Evolutionary conservation across 2,797 vertebrate species (phyloP).

Genomic region (Myiotriccus ornatus): DNA sequence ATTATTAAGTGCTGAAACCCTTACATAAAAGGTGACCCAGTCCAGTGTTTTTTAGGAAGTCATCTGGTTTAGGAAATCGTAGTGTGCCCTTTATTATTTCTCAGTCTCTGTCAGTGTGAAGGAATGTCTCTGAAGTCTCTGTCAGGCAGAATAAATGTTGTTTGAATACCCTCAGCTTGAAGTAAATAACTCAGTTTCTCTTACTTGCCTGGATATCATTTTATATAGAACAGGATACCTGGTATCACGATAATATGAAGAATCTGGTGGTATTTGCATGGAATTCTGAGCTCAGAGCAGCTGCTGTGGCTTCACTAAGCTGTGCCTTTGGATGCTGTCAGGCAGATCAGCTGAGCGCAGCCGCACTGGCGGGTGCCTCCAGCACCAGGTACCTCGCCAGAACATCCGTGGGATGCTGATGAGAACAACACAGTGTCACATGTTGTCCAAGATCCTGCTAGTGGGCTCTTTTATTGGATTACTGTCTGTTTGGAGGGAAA

Average conservation of each 20-base stretch:
- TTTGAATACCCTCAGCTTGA: neutral
- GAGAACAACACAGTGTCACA: neutral
- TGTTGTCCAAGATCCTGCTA: neutral
- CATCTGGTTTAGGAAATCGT: neutral
- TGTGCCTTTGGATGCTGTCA: neutral
- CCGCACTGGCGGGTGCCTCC: rapidly evolving
- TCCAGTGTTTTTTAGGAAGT: neutral
- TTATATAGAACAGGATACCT: neutral
- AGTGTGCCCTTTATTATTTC: neutral
- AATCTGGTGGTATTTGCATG: neutral
- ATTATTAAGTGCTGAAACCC: neutral
- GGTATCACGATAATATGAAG: neutral
- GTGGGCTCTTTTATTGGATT: neutral
- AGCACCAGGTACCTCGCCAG: neutral
- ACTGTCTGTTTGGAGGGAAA: neutral
- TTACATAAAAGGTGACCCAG: neutral
- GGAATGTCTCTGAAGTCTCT: neutral
- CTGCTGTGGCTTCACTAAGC: neutral
- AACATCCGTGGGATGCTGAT: neutral
- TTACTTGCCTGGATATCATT: neutral
- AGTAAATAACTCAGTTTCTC: neutral
- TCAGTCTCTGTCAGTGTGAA: neutral
- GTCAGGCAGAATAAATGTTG: neutral
- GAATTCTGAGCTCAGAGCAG: neutral
- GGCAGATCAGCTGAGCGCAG: rapidly evolving